Evolutionary conservation across 2,888 invertebrate genomes (phyloP).

Genomic region (Hoplodrina ambigua): DNA sequence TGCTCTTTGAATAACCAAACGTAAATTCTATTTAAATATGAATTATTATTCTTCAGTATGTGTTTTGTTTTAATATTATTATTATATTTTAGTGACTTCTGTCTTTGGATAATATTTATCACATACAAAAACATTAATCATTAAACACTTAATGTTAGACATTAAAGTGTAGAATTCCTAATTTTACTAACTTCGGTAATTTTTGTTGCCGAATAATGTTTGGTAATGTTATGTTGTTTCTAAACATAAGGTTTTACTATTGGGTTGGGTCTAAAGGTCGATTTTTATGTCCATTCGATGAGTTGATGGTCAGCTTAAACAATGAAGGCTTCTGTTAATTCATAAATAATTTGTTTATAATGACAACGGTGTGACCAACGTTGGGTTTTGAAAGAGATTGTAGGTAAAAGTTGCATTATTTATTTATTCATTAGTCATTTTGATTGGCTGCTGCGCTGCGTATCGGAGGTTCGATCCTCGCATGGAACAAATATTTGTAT

Average conservation of each 20-base stretch:
- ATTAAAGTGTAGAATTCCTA: conserved; percentile 17
- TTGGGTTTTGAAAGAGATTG: neutral
- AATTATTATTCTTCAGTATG: conserved; percentile 3
- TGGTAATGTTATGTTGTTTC: conserved; percentile 5
- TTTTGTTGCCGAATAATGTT: conserved; percentile 7
- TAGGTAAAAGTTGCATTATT: neutral
- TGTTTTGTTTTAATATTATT: neutral
- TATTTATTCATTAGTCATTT: too few species aligned
- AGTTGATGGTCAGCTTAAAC: conserved; percentile 9
- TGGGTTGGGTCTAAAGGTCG: conserved; percentile 11
- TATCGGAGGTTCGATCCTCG: too few species aligned
- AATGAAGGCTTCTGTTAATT: conserved; percentile 6
- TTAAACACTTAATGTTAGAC: neutral
- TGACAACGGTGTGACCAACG: neutral
- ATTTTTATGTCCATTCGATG: conserved; percentile 21
- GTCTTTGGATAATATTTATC: neutral
- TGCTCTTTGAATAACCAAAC: neutral
- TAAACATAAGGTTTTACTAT: conserved; percentile 1
- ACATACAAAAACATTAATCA: too few species aligned
- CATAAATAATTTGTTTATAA: conserved; percentile 1
- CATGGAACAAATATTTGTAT: too few species aligned
- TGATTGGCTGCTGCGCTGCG: too few species aligned
- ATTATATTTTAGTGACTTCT: neutral
- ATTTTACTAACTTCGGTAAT: neutral
- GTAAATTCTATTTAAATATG: neutral